Conservation (phyloP, 2,797 vertebrate species). For the Cichlasoma orientale region DNA sequence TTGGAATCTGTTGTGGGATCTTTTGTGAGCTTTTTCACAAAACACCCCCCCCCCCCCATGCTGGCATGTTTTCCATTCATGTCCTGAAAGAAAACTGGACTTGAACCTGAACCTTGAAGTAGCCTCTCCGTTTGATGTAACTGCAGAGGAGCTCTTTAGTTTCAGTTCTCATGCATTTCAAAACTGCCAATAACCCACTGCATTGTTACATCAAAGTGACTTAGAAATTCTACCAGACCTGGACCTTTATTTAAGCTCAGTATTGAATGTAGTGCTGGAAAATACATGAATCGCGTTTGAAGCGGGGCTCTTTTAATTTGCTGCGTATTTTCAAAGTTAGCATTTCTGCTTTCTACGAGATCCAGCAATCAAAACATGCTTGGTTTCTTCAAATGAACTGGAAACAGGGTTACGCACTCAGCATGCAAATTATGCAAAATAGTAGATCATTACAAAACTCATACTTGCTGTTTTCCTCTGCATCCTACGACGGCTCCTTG, state of each 20-base stretch:
- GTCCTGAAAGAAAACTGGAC: constrained; percentile 19
- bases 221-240: background rate
- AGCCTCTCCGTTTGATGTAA: constrained; percentile 49
- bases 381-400: constrained; percentile 1
- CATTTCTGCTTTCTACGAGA: constrained; percentile 10
- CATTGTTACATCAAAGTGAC: constrained; percentile 51
- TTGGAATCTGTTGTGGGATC: background rate
- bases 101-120: constrained; percentile 17
- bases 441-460: constrained; percentile 37
- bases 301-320: background rate
- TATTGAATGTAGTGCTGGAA: constrained; percentile 12
- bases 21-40: background rate
- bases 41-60: background rate
- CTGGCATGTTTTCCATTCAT: background rate
- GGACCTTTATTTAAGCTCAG: background rate
- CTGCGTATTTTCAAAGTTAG: background rate
- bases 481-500: constrained; percentile 85
- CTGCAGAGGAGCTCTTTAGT: constrained; percentile 34
- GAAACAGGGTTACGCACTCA: background rate
- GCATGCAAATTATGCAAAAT: constrained; percentile 22
- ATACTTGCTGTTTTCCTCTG: constrained; percentile 59
- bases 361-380: constrained; percentile 3
- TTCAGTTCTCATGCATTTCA: constrained; percentile 33
- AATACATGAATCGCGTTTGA: constrained; percentile 20
- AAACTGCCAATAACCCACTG: constrained; percentile 33